phyloP scores from a whole-genome alignment of 2,888 invertebrate species.

The Lycaena phlaeas region DNA sequence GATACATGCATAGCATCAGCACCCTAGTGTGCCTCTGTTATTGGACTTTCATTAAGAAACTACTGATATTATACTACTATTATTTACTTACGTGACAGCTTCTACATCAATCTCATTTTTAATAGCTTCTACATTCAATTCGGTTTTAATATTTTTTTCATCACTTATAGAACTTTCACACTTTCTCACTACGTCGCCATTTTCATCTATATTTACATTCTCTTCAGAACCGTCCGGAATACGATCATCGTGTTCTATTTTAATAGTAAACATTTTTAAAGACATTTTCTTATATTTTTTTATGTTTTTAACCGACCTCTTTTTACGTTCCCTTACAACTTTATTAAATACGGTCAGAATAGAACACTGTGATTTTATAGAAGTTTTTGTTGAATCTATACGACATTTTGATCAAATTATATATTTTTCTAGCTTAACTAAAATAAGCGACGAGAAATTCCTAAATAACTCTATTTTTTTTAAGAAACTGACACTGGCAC shows the following conservation, averaged over 20 bases:
- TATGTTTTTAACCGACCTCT: too few species aligned
- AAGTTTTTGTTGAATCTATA: too few species aligned
- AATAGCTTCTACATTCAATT: background rate
- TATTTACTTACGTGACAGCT: conserved; percentile 3
- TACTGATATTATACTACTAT: too few species aligned
- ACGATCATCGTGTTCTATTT: conserved; percentile 1
- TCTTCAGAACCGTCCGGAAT: background rate
- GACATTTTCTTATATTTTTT: background rate
- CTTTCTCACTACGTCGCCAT: background rate
- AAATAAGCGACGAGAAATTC: too few species aligned
- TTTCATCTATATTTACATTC: background rate
- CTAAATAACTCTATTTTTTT: too few species aligned
- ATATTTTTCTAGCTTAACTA: too few species aligned
- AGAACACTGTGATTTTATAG: too few species aligned
- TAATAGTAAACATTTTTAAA: background rate
- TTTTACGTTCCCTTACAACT: too few species aligned
- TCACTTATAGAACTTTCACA: background rate
- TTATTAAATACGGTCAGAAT: too few species aligned
- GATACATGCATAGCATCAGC: too few species aligned
- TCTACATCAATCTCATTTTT: background rate
- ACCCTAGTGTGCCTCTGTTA: too few species aligned
- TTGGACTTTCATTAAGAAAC: too few species aligned
- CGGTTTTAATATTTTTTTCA: background rate
- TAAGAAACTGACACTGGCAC: background rate
- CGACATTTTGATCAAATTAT: background rate